Base-by-base conservation (phyloP, 1,140 invertebrate species). In the Brachionus plicatilis region DNA sequence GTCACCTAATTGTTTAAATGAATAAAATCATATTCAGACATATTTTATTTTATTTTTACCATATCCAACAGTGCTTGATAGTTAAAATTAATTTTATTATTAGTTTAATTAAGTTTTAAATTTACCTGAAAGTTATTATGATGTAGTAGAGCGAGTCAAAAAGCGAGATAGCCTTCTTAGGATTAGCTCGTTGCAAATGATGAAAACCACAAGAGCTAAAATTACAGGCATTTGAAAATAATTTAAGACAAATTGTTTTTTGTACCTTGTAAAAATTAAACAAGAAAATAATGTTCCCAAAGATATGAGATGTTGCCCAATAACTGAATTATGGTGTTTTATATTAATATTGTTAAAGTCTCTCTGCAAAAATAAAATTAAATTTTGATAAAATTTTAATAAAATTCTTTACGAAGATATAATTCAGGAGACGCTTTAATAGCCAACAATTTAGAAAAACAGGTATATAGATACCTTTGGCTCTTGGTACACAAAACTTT, bases 391-490 rank as follows among this genome's bases (percentile, higher is more conserved):
- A 17, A 6, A 27, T 2, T 33, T 43, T 43, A 24, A 45, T 43
- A 3, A 0, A 37, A 2, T 41, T 50, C 8, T 3, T 82, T 82
- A 82, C 79, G 41, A 82, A 82, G 1, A 82, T 82, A 45, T 82
- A 82, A 27, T 82, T 82, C 33, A 84, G 47, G 5, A 53, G 41
- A n/a, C 82, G 41, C 68, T 84, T 84, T 11, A 72, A 47, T 37
- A 84, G 60, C 82, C 82, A 84, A 41, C 82, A 84, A 75, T 84
- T 84, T 17, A 84, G 45, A 72, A 84, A 84, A 53, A 72, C 82
- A 24, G 82, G 82, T 24, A 84, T 84, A 56, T 70, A 84, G 17
- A 84, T 70, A 53, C 50, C 60, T 47, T 70, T 68, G 8, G 60
- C 82, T 60, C 17, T 47, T 14, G 79, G 53, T 14, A 43, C 4